Evolutionary conservation across 2,113 vertebrate genomes (phyloP).

Genomic region (Oostethus manadensis): DNA sequence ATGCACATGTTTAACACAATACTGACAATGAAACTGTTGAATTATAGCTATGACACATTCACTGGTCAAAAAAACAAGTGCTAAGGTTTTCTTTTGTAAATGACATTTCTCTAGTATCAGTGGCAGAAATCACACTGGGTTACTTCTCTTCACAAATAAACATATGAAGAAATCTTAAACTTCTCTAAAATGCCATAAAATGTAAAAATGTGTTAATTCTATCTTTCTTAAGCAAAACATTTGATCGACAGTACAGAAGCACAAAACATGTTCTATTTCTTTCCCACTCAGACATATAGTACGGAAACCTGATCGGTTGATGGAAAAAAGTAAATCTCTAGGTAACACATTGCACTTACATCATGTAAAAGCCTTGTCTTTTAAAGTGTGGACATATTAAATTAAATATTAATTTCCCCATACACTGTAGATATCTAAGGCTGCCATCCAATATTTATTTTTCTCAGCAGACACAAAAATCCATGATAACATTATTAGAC

Average conservation of each 20-base stretch:
- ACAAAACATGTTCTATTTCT: constrained; percentile 10
- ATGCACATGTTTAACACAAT: neutral
- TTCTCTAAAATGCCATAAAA: no score
- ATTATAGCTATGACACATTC: neutral
- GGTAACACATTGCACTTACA: constrained; percentile 5
- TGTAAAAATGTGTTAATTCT: no score
- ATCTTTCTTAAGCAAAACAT: constrained; percentile 14
- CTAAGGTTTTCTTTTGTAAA: constrained; percentile 15
- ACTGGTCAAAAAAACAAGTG: neutral
- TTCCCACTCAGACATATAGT: constrained; percentile 6
- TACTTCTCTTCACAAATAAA: constrained; percentile 16
- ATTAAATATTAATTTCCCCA: neutral
- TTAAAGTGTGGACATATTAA: neutral
- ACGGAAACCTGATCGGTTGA: constrained; percentile 40
- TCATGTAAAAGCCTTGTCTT: constrained; percentile 8
- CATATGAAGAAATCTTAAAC: no score
- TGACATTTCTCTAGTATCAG: constrained; percentile 23
- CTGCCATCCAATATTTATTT: neutral
- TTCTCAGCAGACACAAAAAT: constrained; percentile 14
- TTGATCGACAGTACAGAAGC: neutral
- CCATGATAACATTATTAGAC: constrained; percentile 16
- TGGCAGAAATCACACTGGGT: no score
- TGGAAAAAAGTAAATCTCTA: constrained; percentile 31
- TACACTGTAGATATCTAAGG: neutral
- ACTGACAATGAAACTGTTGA: neutral